These are phyloP conservation scores for Ericerus pela DNA, from an alignment of 1,140 invertebrate species.

Conservation along the genomic window DNA sequence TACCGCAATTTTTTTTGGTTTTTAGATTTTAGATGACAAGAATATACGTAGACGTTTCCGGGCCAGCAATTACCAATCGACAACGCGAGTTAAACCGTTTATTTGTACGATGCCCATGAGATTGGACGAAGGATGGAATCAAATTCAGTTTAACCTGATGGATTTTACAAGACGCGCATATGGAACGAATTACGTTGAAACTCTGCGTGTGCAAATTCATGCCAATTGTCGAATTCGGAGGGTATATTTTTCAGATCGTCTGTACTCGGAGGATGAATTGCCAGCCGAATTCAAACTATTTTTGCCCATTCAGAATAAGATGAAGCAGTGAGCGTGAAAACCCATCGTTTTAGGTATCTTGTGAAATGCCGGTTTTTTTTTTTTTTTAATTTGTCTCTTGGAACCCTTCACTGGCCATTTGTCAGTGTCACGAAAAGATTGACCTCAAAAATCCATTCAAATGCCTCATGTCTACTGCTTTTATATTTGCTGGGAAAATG, in stretches of 20 bases:
- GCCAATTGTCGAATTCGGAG: conserved; percentile 95
- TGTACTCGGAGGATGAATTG: conserved; percentile 98
- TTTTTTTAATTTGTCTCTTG: no score
- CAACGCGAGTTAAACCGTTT: conserved; percentile 93
- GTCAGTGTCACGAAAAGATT: no score
- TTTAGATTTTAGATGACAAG: conserved; percentile 90
- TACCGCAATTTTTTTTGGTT: conserved; percentile 19
- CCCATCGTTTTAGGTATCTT: no score
- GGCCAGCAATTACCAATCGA: conserved; percentile 96
- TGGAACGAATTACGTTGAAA: conserved; percentile 99
- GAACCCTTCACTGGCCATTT: no score
- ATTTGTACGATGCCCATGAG: conserved; percentile 99
- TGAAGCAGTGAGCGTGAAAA: conserved; percentile 34
- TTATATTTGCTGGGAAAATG: no score
- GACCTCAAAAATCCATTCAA: no score
- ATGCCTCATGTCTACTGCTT: no score
- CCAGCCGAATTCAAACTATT: conserved; percentile 98
- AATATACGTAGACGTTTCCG: conserved; percentile 88
- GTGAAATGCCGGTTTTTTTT: no score
- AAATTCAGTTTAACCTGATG: conserved; percentile 96
- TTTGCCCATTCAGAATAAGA: conserved; percentile 75
- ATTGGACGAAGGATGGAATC: conserved; percentile 97
- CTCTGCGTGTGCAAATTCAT: conserved; percentile 92
- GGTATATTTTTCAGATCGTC: conserved; percentile 95
- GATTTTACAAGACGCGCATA: conserved; percentile 97